These are phyloP conservation scores for Drosophila nannoptera DNA, from an alignment of 1,140 invertebrate genomes.

Conservation along the genomic window DNA sequence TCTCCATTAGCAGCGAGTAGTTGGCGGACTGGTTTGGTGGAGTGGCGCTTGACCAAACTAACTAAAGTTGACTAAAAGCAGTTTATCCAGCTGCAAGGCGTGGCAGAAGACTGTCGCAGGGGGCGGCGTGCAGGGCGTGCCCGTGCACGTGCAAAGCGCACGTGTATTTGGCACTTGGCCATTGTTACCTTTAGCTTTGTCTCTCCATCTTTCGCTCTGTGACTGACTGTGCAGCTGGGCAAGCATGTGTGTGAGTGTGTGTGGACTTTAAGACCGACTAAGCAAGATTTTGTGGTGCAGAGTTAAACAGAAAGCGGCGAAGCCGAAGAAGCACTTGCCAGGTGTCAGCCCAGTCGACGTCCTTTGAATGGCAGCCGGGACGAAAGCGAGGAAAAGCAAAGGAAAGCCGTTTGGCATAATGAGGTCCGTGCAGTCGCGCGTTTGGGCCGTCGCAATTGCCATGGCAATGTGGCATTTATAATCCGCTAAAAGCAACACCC, in stretches of 20 bases:
- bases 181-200: conserved; percentile 69
- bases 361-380: conserved; percentile 24
- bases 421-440: conserved; percentile 51
- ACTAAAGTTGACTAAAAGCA: conserved; percentile 77
- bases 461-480: conserved; percentile 63
- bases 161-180: conserved; percentile 73
- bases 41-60: conserved; percentile 60
- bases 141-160: conserved; percentile 56
- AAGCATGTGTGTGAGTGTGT: conserved; percentile 23
- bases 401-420: conserved; percentile 56
- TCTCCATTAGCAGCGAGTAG: conserved; percentile 54
- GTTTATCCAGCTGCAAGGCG: conserved; percentile 49
- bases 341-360: conserved; percentile 51
- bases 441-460: conserved; percentile 56
- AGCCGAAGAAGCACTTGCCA: conserved; percentile 28
- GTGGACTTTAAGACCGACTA: conserved; percentile 66
- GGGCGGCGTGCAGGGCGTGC: conserved; percentile 11
- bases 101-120: background rate
- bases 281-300: conserved; percentile 67
- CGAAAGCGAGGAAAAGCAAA: conserved; percentile 9
- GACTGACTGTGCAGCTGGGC: conserved; percentile 25
- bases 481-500: conserved; percentile 11
- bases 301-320: conserved; percentile 40
- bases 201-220: conserved; percentile 52
- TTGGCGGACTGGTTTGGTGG: background rate